phyloP scores from a whole-genome alignment of 1,140 invertebrate species.

The Drosophila virilis region DNA sequence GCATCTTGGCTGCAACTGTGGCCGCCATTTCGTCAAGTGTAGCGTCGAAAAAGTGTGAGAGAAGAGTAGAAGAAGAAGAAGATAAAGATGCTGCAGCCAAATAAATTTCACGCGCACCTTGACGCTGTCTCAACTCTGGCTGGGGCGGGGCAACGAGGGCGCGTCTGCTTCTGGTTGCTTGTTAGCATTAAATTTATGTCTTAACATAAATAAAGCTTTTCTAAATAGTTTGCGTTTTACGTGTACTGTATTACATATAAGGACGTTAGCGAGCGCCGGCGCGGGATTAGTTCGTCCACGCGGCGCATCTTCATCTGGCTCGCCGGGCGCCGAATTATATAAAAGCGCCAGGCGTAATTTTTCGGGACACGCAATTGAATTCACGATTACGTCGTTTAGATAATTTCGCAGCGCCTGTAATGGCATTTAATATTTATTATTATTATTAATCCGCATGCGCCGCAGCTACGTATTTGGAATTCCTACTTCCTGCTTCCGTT shows the following conservation, averaged over 20 bases:
- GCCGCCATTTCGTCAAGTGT: slow-evolving; percentile 60
- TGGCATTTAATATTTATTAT: slow-evolving; percentile 82
- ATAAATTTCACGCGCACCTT: slow-evolving; percentile 77
- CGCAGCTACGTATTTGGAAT: slow-evolving; percentile 29
- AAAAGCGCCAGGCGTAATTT: slow-evolving; percentile 41
- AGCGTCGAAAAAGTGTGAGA: slow-evolving; percentile 32
- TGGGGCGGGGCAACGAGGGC: neutral
- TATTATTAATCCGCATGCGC: slow-evolving; percentile 78
- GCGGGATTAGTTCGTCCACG: slow-evolving; percentile 48
- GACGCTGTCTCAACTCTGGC: slow-evolving; percentile 10
- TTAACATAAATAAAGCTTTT: slow-evolving; percentile 80
- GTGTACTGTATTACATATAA: slow-evolving; percentile 44
- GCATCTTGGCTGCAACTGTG: slow-evolving; percentile 27
- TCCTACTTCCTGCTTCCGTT: slow-evolving; percentile 22
- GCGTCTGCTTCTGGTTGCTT: slow-evolving; percentile 62
- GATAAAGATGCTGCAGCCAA: slow-evolving; percentile 64
- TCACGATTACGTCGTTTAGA: slow-evolving; percentile 75
- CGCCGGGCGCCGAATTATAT: slow-evolving; percentile 19
- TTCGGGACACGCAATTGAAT: slow-evolving; percentile 71
- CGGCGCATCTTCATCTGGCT: slow-evolving; percentile 32
- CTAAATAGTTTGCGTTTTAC: slow-evolving; percentile 70
- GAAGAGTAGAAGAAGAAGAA: slow-evolving; percentile 16
- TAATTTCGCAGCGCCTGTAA: slow-evolving; percentile 73
- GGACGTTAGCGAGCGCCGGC: neutral
- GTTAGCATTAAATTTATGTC: slow-evolving; percentile 80